phyloP scores from a whole-genome alignment of 2,797 vertebrate species.

The Gymnothorax javanicus region DNA sequence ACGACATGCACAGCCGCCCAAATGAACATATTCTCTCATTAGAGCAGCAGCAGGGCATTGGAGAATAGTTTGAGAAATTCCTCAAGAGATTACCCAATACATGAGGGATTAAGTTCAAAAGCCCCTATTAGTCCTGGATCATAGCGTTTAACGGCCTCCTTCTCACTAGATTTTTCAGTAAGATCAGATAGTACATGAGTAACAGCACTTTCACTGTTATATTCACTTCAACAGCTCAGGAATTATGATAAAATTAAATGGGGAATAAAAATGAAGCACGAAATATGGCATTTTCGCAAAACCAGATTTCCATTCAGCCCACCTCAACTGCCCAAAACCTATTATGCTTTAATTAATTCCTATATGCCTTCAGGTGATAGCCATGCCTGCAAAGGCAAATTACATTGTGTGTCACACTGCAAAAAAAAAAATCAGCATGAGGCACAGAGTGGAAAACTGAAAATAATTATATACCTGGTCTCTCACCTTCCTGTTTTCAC shows the following conservation, averaged over 20 bases:
- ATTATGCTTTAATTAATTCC: slow-evolving; percentile 35
- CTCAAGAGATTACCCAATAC: slow-evolving; percentile 45
- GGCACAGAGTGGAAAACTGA: too few species aligned
- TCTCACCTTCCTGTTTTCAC: too few species aligned
- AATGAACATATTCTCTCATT: slow-evolving; percentile 40
- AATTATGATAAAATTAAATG: slow-evolving; percentile 19
- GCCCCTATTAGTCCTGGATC: slow-evolving; percentile 37
- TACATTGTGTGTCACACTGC: neutral
- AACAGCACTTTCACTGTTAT: slow-evolving; percentile 21
- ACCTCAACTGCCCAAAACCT: neutral
- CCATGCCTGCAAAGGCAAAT: slow-evolving; percentile 17
- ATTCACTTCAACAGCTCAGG: neutral
- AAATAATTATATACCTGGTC: too few species aligned
- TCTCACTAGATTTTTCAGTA: slow-evolving; percentile 21
- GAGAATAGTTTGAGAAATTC: slow-evolving; percentile 50
- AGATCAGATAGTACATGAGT: slow-evolving; percentile 19
- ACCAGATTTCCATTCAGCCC: slow-evolving; percentile 15
- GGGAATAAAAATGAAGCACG: slow-evolving; percentile 22
- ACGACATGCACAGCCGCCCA: slow-evolving; percentile 17
- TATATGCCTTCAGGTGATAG: slow-evolving; percentile 10
- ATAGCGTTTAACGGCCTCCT: slow-evolving; percentile 22
- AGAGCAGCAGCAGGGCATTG: slow-evolving; percentile 41
- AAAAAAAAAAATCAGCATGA: too few species aligned
- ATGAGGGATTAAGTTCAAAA: slow-evolving; percentile 45
- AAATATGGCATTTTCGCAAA: slow-evolving; percentile 34